Conservation (phyloP, 2,797 vertebrate species). For the Dipus sagitta region DNA sequence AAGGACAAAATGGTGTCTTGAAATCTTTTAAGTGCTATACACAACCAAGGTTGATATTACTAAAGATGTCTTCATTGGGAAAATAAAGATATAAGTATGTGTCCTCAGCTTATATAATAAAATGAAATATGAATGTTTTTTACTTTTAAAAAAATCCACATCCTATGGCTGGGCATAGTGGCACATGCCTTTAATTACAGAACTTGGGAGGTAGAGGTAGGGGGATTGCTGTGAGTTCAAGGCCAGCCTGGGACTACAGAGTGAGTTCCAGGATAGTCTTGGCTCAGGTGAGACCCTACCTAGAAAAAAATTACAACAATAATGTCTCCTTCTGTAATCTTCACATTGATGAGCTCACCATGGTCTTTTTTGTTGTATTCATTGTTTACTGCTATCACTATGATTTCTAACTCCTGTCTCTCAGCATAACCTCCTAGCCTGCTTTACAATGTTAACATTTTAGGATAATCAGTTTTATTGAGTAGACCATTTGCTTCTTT, state of each 20-base stretch:
- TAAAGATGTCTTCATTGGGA: slow-evolving; percentile 26
- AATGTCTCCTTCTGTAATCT: background rate
- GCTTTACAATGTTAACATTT: slow-evolving; percentile 43
- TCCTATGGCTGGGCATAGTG: too few relatives aligned
- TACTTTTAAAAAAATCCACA: background rate
- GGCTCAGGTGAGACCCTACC: too few relatives aligned
- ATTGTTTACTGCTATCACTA: background rate
- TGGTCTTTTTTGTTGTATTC: background rate
- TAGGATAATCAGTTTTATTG: slow-evolving; percentile 15
- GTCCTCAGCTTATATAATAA: slow-evolving; percentile 10
- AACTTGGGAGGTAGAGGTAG: too few relatives aligned
- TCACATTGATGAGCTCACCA: background rate
- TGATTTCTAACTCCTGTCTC: background rate
- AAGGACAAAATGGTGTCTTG: background rate
- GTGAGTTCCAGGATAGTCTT: too few relatives aligned
- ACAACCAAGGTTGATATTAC: background rate
- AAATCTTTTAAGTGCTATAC: background rate
- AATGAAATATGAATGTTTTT: slow-evolving; percentile 24
- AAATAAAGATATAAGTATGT: slow-evolving; percentile 13
- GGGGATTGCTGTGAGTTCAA: too few relatives aligned
- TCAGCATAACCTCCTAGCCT: background rate
- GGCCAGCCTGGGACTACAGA: too few relatives aligned
- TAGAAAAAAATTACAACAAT: too few relatives aligned
- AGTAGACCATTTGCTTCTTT: slow-evolving; percentile 41
- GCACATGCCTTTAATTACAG: too few relatives aligned